Percentiles rank a stretch among this genome's conserved stretches.
Evolutionary conservation across 2,888 invertebrate species (phyloP).

Genomic region (Scaptomyza tumidula): DNA sequence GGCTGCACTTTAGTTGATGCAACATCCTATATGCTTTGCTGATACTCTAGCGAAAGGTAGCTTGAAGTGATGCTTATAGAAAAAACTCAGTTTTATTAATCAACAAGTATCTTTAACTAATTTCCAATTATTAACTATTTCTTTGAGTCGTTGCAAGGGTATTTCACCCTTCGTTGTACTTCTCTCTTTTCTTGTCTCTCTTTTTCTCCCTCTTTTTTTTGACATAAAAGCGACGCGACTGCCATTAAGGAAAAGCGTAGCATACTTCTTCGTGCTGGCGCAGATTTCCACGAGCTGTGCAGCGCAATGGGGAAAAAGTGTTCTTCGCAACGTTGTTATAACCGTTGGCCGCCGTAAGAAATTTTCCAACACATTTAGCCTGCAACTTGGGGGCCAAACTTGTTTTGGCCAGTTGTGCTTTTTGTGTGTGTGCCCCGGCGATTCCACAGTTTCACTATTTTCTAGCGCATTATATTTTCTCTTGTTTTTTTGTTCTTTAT

Average conservation of each 20-base stretch:
- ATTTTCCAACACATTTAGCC: slow-evolving; percentile 79
- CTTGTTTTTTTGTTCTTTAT: slow-evolving; percentile 24
- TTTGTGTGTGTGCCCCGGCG: slow-evolving; percentile 8
- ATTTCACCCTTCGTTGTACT: slow-evolving; percentile 1
- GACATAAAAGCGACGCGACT: slow-evolving; percentile 74
- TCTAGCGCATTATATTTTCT: slow-evolving; percentile 7
- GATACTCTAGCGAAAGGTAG: slow-evolving; percentile 1
- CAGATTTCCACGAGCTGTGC: slow-evolving; percentile 38
- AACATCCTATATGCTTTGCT: neutral
- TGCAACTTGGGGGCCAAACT: slow-evolving; percentile 58
- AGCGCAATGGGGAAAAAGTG: slow-evolving; percentile 29
- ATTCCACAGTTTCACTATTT: neutral
- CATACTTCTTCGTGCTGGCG: slow-evolving; percentile 60
- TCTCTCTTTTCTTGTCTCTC: slow-evolving; percentile 5
- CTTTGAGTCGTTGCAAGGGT: neutral
- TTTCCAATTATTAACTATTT: neutral
- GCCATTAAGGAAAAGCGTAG: slow-evolving; percentile 78
- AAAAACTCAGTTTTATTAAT: neutral
- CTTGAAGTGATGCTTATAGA: neutral
- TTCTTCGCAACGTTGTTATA: slow-evolving; percentile 67
- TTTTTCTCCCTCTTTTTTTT: slow-evolving; percentile 55
- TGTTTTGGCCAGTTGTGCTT: slow-evolving; percentile 66
- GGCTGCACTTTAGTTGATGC: slow-evolving; percentile 20
- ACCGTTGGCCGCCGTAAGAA: slow-evolving; percentile 57
- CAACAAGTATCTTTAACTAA: neutral